Evolutionary conservation across 1,140 invertebrate genomes (phyloP), one percentile per base, ranked within the genome.

Genomic region (Cataglyphis hispanica): DNA sequence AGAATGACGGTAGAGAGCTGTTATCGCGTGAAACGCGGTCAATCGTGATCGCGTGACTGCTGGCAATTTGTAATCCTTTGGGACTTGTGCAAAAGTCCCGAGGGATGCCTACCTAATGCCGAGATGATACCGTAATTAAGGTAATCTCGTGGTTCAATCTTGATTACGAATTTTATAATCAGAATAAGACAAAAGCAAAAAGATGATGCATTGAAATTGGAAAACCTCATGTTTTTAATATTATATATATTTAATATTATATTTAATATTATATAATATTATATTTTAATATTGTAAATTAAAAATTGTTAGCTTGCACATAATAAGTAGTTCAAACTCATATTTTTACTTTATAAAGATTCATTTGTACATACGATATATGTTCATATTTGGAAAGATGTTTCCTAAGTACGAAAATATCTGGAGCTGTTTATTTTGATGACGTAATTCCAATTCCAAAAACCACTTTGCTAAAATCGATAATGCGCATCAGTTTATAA

Each of bases 91-190:
- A 78, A 86, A 74, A 78, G 8, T 85, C 88, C 88, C 77, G 50
- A 61, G 77, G 88, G 88, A 89, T 25, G 61, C 61, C 89, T 88
- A 67, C 25, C 50, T 86, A 89, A 89, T 77, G 58, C 31, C 34
- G 1, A 43, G 11, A 58, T 58, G 69, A 43, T 64, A 70, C 25
- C 34, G 56, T 89, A 89, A 89, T 83, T 63, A 84, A 83, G 72
- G 72, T 67, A 74, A n/a, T 31, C 53, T n/a, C 27, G 43, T 25
- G 58, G 2, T 77, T 53, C 7, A 25, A 16, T 5, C 31, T 40
- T 25, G 34, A 40, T 77, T 76, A 64, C 37, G 25, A 74, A 27
- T 74, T 84, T 84, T 34, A 64, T 84, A 76, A 84, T 10, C 7
- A 43, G 64, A 77, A 40, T 53, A 13, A 25, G 22, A 64, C 19